phyloP scores from a whole-genome alignment of 1,140 invertebrate species.

The Eumaeus atala region DNA sequence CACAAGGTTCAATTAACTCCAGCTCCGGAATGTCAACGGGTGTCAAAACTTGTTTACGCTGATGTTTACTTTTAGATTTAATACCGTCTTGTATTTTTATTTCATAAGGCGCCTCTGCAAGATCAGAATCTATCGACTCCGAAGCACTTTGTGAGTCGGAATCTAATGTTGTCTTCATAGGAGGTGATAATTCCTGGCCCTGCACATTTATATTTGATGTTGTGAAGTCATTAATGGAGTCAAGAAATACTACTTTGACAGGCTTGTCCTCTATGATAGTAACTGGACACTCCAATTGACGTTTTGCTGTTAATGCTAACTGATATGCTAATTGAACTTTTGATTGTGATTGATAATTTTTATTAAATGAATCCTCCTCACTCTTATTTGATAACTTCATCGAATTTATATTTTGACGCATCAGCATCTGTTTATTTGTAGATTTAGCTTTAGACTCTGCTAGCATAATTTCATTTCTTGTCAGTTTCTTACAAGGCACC shows the following conservation, averaged over 20 bases:
- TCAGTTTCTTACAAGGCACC: slow-evolving; percentile 37
- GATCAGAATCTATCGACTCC: slow-evolving; percentile 57
- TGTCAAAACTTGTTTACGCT: slow-evolving; percentile 69
- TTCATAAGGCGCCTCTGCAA: slow-evolving; percentile 39
- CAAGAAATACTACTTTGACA: slow-evolving; percentile 60
- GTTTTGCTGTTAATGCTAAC: slow-evolving; percentile 51
- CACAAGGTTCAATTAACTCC: slow-evolving; percentile 62
- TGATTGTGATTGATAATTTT: slow-evolving; percentile 60
- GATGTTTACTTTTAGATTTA: slow-evolving; percentile 64
- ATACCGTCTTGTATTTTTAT: slow-evolving; percentile 42
- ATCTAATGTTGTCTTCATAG: slow-evolving; percentile 34
- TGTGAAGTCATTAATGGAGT: slow-evolving; percentile 40
- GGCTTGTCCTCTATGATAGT: slow-evolving; percentile 63
- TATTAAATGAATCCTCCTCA: slow-evolving; percentile 39
- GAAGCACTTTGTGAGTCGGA: slow-evolving; percentile 38
- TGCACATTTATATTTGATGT: slow-evolving; percentile 47
- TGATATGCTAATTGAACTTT: slow-evolving; percentile 64
- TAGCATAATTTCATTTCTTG: slow-evolving; percentile 43
- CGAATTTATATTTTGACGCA: slow-evolving; percentile 30
- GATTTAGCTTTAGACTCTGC: slow-evolving; percentile 44
- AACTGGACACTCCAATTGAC: slow-evolving; percentile 49
- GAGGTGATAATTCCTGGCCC: slow-evolving; percentile 51
- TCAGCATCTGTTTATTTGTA: slow-evolving; percentile 32
- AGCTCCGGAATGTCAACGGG: slow-evolving; percentile 64
- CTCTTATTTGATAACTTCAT: slow-evolving; percentile 33